These are phyloP conservation scores for Raja brachyura DNA, from an alignment of 2,113 vertebrate genomes.

Conservation along the genomic window DNA sequence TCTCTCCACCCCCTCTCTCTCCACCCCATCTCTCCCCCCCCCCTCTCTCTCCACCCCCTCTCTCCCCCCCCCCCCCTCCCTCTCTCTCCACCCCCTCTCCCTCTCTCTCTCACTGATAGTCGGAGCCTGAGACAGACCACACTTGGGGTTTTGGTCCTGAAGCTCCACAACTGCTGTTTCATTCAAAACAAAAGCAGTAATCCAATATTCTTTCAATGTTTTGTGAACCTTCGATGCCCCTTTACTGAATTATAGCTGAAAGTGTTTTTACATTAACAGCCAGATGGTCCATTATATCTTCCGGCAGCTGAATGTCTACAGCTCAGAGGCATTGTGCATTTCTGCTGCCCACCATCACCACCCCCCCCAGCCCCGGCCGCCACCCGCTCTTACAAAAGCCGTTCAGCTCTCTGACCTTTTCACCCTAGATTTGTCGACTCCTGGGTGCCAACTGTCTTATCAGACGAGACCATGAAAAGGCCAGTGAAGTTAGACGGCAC, in stretches of 20 bases:
- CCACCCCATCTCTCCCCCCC: too few species aligned
- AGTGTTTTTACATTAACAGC: conserved; percentile 29
- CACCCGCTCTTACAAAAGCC: not conserved
- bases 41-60: too few species aligned
- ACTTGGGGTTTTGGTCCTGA: not conserved
- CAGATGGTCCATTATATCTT: conserved; percentile 30
- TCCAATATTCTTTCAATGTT: conserved; percentile 23
- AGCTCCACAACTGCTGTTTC: conserved; percentile 11
- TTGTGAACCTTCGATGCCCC: conserved; percentile 20
- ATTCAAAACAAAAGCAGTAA: conserved; percentile 28
- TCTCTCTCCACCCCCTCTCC: too few species aligned
- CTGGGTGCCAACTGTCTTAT: conserved; percentile 34
- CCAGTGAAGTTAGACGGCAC: not conserved
- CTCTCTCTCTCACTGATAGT: not conserved
- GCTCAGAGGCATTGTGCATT: conserved; percentile 7
- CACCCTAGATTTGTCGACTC: conserved; percentile 13
- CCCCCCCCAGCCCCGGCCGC: not conserved
- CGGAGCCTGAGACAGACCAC: not conserved
- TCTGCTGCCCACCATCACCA: not conserved
- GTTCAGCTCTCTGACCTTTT: conserved; percentile 23
- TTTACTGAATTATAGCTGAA: conserved; percentile 12
- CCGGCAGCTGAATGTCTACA: conserved; percentile 26
- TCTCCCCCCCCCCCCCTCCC: too few species aligned
- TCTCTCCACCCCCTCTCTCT: too few species aligned
- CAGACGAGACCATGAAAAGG: conserved; percentile 14